Base-by-base conservation (phyloP, 2,888 invertebrate species). In the Torymus tubicola region DNA sequence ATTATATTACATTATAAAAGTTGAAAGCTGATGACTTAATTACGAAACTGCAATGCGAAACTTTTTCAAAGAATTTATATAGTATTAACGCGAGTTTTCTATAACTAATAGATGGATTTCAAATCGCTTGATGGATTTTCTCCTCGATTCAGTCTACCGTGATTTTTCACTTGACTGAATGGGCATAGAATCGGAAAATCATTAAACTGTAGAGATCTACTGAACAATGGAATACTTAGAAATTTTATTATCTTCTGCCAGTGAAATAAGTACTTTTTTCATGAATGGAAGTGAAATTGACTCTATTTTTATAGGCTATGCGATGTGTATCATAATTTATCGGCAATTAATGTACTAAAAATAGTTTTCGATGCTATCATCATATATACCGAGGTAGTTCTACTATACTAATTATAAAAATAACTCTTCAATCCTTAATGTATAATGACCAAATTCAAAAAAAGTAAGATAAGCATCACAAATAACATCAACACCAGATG, bases 151-250 rank as follows among this genome's bases (percentile, higher is more conserved):
- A 31, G 11, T 42, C 55, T 64, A 31, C 64, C 53, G 53, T 64
- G 55, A 64, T 64, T 63, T 55, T 73, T 57, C 55, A 73, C 64
- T 64, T 42, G 63, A 73, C 64, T 73, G 73, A 73, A 55, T 64
- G 55, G 31, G 55, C 55, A 18, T 31, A 57, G 64, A 73, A 64
- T 73, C 18, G 55, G 21, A 63, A 63, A 64, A 63, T 64, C 64
- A 73, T 55, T 64, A 73, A 21, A 12, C 63, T 55, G 55, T 42
- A 18, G 14, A 64, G 16, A 55, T 55, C 31, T 55, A 13, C 21
- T 18, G 13, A 55, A 53, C 64, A 73, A 64, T 64, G 11, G 55
- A 10, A 10, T 64, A 18, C 12, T 16, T 0, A 53, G 18, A 60
- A 24, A 60, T 70, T 58, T 58, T 16, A 55, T 16, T 64, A 53